Evolutionary conservation across 2,113 vertebrate species (phyloP), one percentile per base, ranked within the genome.

Genomic region (Rhabdornis inornatus): DNA sequence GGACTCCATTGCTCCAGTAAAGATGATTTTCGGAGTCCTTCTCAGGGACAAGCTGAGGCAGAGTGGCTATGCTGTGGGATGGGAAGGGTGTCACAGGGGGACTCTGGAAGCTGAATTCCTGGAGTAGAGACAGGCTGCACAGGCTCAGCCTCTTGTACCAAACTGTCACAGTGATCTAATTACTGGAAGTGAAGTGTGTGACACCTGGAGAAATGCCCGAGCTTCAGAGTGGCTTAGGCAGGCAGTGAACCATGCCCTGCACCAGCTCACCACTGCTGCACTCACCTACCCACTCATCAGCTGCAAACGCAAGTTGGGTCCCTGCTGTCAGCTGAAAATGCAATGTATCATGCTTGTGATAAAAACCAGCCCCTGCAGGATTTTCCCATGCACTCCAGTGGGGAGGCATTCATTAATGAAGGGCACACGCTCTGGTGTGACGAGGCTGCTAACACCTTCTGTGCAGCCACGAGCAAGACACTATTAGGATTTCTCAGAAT

Each of bases 151-250:
- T 93, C 85, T 86, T 71, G 74, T 90, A 84, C 50, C 0, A 1
- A 83, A 80, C 83, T 93, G 95, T 90, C 94, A 92, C 78, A 65
- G 66, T 89, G 93, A 97, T 96, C 95, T 94, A 92, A 95, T 96
- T 96, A 83, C 84, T 94, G 83, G 71, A 85, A 92, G 84, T 92
- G 92, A 97, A 96, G 78, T 74, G 78, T 90, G 70, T 96, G 96
- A 88, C 93, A 90, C 83, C 94, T 95, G 93, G 86, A 93, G 91
- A 85, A 78, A 61, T 83, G 95, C 92, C 93, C 4, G 0, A 59
- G 57, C 92, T 94, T 56, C 92, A 88, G 88, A 91, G 92, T 92
- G 90, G 93, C 94, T 94, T 49, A 53, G 66, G 44, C 70, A 94
- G 80, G 23, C 70, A 81, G 50, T 24, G 76, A 94, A 85, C 66